Base-by-base conservation (phyloP, 2,113 vertebrate species). In the Cyprinodon variegatus region DNA sequence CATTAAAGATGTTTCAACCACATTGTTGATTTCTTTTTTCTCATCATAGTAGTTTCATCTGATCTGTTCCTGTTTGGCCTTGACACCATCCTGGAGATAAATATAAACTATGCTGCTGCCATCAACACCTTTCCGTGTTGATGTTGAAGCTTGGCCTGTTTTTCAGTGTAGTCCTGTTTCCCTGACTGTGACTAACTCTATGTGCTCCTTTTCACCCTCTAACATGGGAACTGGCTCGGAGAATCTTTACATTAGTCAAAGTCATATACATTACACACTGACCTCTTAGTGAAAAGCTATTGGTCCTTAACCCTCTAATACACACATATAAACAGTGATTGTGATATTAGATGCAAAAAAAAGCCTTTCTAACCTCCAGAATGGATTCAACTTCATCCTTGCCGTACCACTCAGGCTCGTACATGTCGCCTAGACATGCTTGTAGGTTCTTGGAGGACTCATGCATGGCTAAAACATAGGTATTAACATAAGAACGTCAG, bases 371-470 rank as follows among this genome's bases (percentile, higher is more conserved):
- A 83, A 99, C 97, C 97, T 99, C 97, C 14, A 95, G 91, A 11
- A 98, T 91, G 82, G 96, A 96, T 74, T 96, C 96, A n/a, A 97
- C 95, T n/a, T 98, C 96, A 0, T 97, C 95, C 86, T 96, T 96
- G 74, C 97, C 96, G 0, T 96, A 94, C 98, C 98, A 99, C 0
- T 99, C 97, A 0, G 95, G 94, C 78, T 99, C 98, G 36, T 99
- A 99, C 89, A 99, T 96, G 84, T 99, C 98, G 76, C 95, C 96
- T 86, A 99, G 92, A 92, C 97, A 98, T 11, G 97, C 93, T 0
- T 96, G 96, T 83, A 99, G 79, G 83, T 95, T 97, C 90, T 96
- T 98, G 82, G 97, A 99, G 72, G 98, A 96, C 87, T 99, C 98
- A 0, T 99, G 98, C 98, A 99, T 99, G 29, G 96, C 98, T 99